Percentiles rank a stretch among this genome's conserved stretches.
These are phyloP conservation scores for Sussaba pulchella DNA, from an alignment of 2,888 invertebrate species.

Conservation along the genomic window DNA sequence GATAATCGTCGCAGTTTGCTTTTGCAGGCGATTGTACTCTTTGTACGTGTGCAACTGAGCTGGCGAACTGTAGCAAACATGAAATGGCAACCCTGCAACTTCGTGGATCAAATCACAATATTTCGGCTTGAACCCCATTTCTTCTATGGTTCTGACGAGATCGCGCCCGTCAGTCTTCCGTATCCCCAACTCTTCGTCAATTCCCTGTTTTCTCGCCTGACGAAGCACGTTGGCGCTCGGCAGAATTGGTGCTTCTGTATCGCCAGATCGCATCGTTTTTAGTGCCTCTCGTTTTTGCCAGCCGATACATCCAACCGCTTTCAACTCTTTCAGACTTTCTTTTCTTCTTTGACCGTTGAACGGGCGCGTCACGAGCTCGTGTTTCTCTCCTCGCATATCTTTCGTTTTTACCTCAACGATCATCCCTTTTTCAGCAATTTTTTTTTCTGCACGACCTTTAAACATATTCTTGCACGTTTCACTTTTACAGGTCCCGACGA, in stretches of 20 bases:
- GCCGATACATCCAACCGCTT: conserved; percentile 42
- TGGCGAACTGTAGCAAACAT: too few species aligned
- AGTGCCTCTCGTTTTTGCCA: conserved; percentile 49
- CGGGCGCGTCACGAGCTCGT: conserved; percentile 56
- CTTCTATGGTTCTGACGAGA: neutral
- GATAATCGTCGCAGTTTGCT: too few species aligned
- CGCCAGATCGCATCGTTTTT: conserved; percentile 53
- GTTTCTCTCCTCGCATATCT: conserved; percentile 36
- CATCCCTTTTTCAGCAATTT: conserved; percentile 14
- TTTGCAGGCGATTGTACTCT: too few species aligned
- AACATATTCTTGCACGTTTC: conserved; percentile 37
- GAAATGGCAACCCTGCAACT: too few species aligned
- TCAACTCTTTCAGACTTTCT: conserved; percentile 44
- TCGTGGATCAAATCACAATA: too few species aligned
- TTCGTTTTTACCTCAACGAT: conserved; percentile 28
- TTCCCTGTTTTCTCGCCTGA: neutral
- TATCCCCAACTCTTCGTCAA: neutral
- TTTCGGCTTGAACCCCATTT: too few species aligned
- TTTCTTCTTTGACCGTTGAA: conserved; percentile 48
- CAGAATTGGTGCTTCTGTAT: conserved; percentile 54
- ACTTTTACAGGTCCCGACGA: conserved; percentile 41
- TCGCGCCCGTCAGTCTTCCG: neutral
- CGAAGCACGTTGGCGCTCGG: neutral
- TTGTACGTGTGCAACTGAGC: too few species aligned
- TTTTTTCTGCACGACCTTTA: conserved; percentile 10